phyloP scores from a whole-genome alignment of 2,888 invertebrate species.

The Meghimatium bilineatum region DNA sequence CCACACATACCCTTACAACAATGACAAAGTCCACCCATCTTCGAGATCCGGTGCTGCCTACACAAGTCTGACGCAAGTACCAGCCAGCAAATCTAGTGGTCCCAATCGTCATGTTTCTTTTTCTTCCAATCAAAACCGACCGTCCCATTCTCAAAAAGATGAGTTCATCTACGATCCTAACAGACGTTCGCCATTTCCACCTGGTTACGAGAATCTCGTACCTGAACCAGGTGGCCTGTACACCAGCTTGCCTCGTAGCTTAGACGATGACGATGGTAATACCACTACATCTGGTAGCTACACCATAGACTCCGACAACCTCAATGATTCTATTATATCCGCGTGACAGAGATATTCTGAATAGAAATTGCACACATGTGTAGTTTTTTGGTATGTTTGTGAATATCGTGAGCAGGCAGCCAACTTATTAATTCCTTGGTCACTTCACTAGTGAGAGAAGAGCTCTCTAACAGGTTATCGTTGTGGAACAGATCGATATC shows the following conservation, averaged over 20 bases:
- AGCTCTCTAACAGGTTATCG: too few species aligned
- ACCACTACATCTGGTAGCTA: conserved; percentile 56
- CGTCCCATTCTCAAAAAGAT: neutral
- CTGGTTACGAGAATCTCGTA: conserved; percentile 29
- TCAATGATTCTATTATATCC: conserved; percentile 48
- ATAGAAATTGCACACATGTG: neutral
- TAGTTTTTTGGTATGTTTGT: neutral
- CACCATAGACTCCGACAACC: conserved; percentile 54
- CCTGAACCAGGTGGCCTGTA: conserved; percentile 31
- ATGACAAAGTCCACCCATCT: conserved; percentile 39
- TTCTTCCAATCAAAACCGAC: conserved; percentile 30
- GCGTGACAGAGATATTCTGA: neutral
- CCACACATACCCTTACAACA: conserved; percentile 42
- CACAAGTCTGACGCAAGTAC: conserved; percentile 39
- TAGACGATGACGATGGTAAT: conserved; percentile 52
- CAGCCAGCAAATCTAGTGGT: conserved; percentile 21
- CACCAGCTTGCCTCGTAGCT: conserved; percentile 50
- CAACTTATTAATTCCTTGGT: neutral
- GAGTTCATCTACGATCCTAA: conserved; percentile 4
- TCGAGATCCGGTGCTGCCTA: conserved; percentile 34
- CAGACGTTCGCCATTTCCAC: conserved; percentile 26
- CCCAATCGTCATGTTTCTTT: conserved; percentile 45
- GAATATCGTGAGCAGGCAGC: neutral
- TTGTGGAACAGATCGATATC: too few species aligned
- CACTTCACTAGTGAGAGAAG: neutral